Percentiles rank a stretch among this genome's conserved stretches.
Conservation (phyloP, 2,888 invertebrate genomes). For the Synergus umbraculus region DNA sequence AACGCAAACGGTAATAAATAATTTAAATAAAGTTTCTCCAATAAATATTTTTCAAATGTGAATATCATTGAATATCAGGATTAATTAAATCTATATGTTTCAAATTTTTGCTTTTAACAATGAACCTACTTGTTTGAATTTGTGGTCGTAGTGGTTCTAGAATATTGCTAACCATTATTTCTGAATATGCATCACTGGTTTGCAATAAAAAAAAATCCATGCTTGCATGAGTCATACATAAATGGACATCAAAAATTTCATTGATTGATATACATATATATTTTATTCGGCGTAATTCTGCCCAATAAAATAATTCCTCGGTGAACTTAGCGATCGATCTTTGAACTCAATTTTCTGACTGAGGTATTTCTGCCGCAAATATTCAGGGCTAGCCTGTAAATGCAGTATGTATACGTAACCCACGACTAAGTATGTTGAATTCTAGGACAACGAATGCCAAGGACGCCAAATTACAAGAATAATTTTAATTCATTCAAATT, state of each 20-base stretch:
- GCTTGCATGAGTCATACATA: background rate
- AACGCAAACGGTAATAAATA: slow-evolving; percentile 60
- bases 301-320: too few relatives aligned
- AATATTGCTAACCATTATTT: background rate
- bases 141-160: background rate
- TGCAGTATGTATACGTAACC: too few relatives aligned
- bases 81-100: background rate
- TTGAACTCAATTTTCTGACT: too few relatives aligned
- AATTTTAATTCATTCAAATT: background rate
- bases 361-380: too few relatives aligned
- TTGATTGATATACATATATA: background rate
- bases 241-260: too few relatives aligned
- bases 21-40: background rate
- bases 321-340: too few relatives aligned
- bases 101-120: background rate
- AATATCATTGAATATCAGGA: background rate
- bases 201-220: background rate
- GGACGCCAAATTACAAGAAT: too few relatives aligned
- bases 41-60: background rate
- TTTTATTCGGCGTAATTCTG: too few relatives aligned
- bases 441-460: too few relatives aligned
- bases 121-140: background rate
- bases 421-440: too few relatives aligned
- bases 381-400: too few relatives aligned
- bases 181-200: background rate